Evolutionary conservation across 2,113 vertebrate genomes (phyloP).

Genomic region (Toxostoma redivivum): DNA sequence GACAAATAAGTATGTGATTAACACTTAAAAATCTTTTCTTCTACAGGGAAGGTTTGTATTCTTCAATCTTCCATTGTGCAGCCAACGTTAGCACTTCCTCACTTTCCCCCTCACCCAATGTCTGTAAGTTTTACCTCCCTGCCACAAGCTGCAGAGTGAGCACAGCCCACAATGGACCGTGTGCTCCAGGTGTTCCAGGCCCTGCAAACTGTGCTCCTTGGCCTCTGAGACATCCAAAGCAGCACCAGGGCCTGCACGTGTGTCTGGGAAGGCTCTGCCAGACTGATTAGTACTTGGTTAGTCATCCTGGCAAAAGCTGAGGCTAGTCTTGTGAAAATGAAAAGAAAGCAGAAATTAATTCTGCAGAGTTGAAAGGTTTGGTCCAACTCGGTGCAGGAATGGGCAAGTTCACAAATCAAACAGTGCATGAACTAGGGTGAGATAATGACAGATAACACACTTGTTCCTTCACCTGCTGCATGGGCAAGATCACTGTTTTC

Average conservation of each 20-base stretch:
- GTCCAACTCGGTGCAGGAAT: not conserved
- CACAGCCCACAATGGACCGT: not conserved
- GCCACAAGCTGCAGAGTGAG: not conserved
- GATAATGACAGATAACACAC: not conserved
- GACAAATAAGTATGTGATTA: not conserved
- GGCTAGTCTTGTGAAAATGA: not conserved
- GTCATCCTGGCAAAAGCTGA: conserved; percentile 17
- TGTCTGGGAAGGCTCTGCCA: not conserved
- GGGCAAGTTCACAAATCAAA: not conserved
- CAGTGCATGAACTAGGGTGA: not conserved
- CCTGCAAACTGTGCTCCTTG: not conserved
- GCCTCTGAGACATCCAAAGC: not conserved
- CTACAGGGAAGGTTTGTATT: not conserved
- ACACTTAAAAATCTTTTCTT: not conserved
- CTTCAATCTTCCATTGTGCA: not conserved
- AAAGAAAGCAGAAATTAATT: not conserved
- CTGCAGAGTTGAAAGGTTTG: not conserved
- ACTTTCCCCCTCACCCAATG: not conserved
- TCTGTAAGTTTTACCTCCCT: not conserved
- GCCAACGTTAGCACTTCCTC: not conserved
- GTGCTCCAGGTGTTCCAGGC: not conserved
- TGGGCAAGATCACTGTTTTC: not conserved
- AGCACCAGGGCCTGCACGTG: not conserved
- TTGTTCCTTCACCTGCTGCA: not conserved
- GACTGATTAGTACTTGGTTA: not conserved